Evolutionary conservation across 1,140 invertebrate species (phyloP).

Genomic region (Zaprionus taronus): DNA sequence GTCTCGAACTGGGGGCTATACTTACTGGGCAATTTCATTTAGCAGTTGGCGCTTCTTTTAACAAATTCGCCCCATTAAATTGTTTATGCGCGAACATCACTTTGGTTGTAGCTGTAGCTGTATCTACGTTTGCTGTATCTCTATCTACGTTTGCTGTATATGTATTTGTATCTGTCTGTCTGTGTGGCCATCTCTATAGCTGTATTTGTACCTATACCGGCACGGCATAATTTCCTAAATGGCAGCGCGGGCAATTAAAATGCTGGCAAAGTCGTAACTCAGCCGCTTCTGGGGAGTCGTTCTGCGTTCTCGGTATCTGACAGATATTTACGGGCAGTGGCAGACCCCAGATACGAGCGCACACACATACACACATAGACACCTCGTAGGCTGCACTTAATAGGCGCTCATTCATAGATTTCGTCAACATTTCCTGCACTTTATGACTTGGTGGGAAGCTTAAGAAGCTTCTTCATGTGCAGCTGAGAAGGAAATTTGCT

Average conservation of each 20-base stretch:
- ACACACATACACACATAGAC: not conserved
- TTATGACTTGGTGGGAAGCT: constrained; percentile 65
- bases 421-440: constrained; percentile 66
- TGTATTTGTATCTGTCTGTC: constrained; percentile 9
- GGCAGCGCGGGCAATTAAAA: constrained; percentile 68
- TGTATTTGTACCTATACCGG: constrained; percentile 36
- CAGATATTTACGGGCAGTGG: constrained; percentile 20
- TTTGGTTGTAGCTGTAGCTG: constrained; percentile 22
- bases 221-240: constrained; percentile 38
- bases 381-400: constrained; percentile 68
- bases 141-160: not conserved
- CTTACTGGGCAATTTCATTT: constrained; percentile 51
- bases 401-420: constrained; percentile 47
- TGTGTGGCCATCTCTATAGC: constrained; percentile 28
- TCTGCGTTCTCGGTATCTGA: constrained; percentile 9
- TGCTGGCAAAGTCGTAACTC: constrained; percentile 62
- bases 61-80: constrained; percentile 68
- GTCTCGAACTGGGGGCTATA: not conserved
- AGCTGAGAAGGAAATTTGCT: constrained; percentile 14
- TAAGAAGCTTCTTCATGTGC: constrained; percentile 7
- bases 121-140: constrained; percentile 17
- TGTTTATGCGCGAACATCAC: constrained; percentile 64
- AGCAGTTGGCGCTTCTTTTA: constrained; percentile 66
- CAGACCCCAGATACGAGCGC: not conserved
- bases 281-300: constrained; percentile 23